These are phyloP conservation scores for Mycalesis mineus DNA, from an alignment of 2,888 invertebrate species.

Conservation along the genomic window DNA sequence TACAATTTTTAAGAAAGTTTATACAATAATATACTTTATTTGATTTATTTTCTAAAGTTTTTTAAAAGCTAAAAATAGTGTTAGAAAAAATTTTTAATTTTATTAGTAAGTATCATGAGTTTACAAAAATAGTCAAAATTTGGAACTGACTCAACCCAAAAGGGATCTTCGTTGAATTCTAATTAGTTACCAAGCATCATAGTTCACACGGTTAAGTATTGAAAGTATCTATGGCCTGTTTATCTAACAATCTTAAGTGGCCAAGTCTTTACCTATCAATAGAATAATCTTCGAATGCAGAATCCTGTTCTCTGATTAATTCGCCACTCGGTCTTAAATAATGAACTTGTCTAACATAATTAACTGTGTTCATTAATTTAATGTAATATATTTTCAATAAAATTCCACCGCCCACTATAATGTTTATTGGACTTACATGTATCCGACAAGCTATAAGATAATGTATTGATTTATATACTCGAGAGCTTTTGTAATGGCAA, in stretches of 20 bases:
- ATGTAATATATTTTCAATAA: constrained; percentile 37
- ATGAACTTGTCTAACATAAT: constrained; percentile 39
- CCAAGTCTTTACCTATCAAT: constrained; percentile 19
- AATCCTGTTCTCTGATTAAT: constrained; percentile 40
- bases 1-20: too few relatives aligned
- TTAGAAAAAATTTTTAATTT: too few relatives aligned
- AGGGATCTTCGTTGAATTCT: too few relatives aligned
- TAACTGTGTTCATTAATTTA: constrained; percentile 41
- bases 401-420: constrained; percentile 25
- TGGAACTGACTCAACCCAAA: too few relatives aligned
- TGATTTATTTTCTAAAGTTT: too few relatives aligned
- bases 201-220: constrained; percentile 8
- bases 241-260: constrained; percentile 15
- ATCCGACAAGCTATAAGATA: constrained; percentile 12
- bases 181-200: not conserved
- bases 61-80: too few relatives aligned
- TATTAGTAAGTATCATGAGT: too few relatives aligned
- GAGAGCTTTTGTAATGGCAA: too few relatives aligned
- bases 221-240: not conserved
- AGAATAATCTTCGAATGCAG: constrained; percentile 25
- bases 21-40: too few relatives aligned
- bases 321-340: constrained; percentile 31
- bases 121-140: too few relatives aligned
- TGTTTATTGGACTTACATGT: constrained; percentile 17
- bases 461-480: constrained; percentile 13